Evolutionary conservation across 2,888 invertebrate genomes (phyloP).

Genomic region (Callyntrura guangdongensis): DNA sequence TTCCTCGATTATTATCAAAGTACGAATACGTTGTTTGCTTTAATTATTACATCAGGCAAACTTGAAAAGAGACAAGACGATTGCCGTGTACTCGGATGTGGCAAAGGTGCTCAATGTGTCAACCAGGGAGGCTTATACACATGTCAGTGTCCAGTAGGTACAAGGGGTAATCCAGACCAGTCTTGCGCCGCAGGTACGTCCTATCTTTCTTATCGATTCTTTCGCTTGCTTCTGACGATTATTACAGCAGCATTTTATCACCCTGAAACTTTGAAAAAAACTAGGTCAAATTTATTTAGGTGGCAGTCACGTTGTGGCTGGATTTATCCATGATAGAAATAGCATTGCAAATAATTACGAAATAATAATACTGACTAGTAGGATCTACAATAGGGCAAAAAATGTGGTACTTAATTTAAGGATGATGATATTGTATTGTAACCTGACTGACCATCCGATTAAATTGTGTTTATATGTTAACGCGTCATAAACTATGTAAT

Average conservation of each 20-base stretch:
- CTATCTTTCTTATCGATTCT: conserved; percentile 63
- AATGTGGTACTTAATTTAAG: background rate
- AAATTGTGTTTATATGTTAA: conserved; percentile 3
- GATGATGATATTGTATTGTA: conserved; percentile 24
- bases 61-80: conserved; percentile 77
- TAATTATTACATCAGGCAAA: conserved; percentile 17
- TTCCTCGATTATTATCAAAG: too few relatives aligned
- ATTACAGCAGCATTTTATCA: conserved; percentile 71
- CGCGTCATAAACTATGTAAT: conserved; percentile 35
- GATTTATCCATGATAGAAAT: background rate
- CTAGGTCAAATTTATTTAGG: background rate
- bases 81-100: conserved; percentile 93
- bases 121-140: conserved; percentile 94
- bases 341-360: background rate
- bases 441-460: conserved; percentile 20
- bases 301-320: background rate
- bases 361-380: conserved; percentile 31
- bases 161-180: conserved; percentile 89
- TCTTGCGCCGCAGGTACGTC: conserved; percentile 90
- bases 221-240: conserved; percentile 41
- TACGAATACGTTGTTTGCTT: background rate
- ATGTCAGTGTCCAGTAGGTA: conserved; percentile 92
- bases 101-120: conserved; percentile 94
- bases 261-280: background rate
- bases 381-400: background rate